These are phyloP conservation scores for Hirtodrosophila confusa DNA, from an alignment of 2,888 invertebrate genomes.

Conservation along the genomic window DNA sequence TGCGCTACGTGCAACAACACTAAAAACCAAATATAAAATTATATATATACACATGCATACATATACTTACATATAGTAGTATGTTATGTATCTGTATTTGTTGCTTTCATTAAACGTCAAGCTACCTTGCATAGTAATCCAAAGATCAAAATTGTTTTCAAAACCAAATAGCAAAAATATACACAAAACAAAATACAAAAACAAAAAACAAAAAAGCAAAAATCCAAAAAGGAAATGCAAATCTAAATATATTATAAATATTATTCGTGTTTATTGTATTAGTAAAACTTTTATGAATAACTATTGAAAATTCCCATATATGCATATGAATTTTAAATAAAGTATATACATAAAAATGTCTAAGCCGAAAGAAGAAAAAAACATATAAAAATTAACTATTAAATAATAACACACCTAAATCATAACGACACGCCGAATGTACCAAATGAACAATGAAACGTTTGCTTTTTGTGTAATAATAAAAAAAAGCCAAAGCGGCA, in stretches of 20 bases:
- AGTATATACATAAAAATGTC: slow-evolving; percentile 33
- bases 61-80: too few species aligned
- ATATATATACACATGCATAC: slow-evolving; percentile 5
- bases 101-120: slow-evolving; percentile 61
- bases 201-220: slow-evolving; percentile 5
- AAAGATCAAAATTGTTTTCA: slow-evolving; percentile 76
- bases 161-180: slow-evolving; percentile 73
- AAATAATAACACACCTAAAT: slow-evolving; percentile 20
- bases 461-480: slow-evolving; percentile 8
- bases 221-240: slow-evolving; percentile 7
- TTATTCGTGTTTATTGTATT: slow-evolving; percentile 76
- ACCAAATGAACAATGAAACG: slow-evolving; percentile 19
- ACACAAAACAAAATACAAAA: slow-evolving; percentile 42
- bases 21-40: slow-evolving; percentile 12
- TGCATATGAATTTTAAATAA: slow-evolving; percentile 61
- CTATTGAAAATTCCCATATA: slow-evolving; percentile 41
- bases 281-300: slow-evolving; percentile 66
- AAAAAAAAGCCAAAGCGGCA: background rate
- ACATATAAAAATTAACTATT: slow-evolving; percentile 37
- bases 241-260: slow-evolving; percentile 51
- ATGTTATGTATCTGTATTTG: slow-evolving; percentile 41
- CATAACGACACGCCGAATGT: slow-evolving; percentile 21
- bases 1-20: slow-evolving; percentile 55
- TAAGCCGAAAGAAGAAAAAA: slow-evolving; percentile 25
- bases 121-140: slow-evolving; percentile 77